Conservation (phyloP, 2,797 vertebrate genomes). For the Fringilla coelebs region DNA sequence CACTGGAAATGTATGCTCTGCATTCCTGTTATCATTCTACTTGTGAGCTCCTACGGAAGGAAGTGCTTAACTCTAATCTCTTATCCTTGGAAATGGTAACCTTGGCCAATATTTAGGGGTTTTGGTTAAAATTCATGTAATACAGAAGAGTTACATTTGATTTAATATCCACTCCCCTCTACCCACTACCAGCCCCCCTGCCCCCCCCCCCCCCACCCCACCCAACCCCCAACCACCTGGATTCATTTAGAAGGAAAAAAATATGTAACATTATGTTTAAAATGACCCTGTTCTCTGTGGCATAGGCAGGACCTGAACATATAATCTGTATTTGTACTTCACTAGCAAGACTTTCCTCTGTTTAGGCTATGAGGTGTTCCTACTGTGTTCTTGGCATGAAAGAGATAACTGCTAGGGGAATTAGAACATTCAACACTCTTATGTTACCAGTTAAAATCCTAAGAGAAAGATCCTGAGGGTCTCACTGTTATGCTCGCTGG, state of each 20-base stretch:
- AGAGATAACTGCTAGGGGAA: neutral
- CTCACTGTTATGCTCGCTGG: neutral
- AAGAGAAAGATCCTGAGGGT: neutral
- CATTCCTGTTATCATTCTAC: neutral
- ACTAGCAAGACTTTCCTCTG: neutral
- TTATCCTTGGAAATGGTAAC: neutral
- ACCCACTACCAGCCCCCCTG: fast-evolving
- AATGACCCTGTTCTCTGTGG: neutral
- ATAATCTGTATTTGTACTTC: neutral
- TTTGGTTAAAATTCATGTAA: neutral
- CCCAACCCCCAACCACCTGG: fast-evolving
- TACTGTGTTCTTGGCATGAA: neutral
- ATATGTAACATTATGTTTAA: neutral
- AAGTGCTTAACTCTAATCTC: neutral
- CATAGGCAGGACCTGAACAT: neutral
- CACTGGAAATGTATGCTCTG: neutral
- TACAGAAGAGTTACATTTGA: neutral
- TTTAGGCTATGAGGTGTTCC: neutral
- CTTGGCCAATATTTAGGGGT: neutral
- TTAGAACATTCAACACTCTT: neutral
- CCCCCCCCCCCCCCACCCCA: fast-evolving
- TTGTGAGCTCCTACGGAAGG: neutral
- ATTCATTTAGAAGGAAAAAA: neutral
- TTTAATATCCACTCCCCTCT: neutral
- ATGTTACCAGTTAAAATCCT: neutral